Conservation (phyloP, 2,888 invertebrate genomes). For the Phengaris alcon region DNA sequence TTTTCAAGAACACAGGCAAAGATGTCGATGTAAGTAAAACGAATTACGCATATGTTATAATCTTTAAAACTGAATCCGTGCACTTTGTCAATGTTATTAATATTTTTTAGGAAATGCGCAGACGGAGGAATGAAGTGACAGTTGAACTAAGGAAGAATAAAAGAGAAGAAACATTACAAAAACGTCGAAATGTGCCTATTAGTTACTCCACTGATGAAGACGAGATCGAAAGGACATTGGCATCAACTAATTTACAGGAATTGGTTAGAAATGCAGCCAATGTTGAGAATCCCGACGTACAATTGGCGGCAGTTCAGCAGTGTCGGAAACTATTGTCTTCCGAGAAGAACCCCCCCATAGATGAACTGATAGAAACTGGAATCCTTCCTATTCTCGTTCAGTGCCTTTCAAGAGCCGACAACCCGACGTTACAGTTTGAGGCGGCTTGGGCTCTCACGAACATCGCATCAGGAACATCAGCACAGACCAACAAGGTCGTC, state of each 20-base stretch:
- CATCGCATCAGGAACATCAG: constrained; percentile 96
- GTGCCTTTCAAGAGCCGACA: constrained; percentile 92
- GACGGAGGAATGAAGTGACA: constrained; percentile 96
- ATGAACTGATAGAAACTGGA: constrained; percentile 94
- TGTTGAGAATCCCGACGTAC: constrained; percentile 87
- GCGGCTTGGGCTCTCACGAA: constrained; percentile 99
- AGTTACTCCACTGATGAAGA: constrained; percentile 91
- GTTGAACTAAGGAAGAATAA: constrained; percentile 98
- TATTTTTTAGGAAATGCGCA: constrained; percentile 92
- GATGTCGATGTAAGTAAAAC: constrained; percentile 95
- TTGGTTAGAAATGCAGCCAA: constrained; percentile 93
- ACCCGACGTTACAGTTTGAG: constrained; percentile 95
- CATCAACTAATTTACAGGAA: constrained; percentile 86
- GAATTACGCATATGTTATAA: constrained; percentile 27
- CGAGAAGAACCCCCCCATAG: constrained; percentile 98
- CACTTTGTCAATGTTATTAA: constrained; percentile 27
- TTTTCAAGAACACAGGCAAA: constrained; percentile 99
- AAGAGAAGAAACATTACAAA: constrained; percentile 96
- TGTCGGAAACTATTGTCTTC: constrained; percentile 97
- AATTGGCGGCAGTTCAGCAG: constrained; percentile 95
- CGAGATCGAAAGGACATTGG: constrained; percentile 84
- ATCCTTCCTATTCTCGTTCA: constrained; percentile 96
- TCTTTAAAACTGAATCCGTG: neutral
- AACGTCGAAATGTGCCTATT: constrained; percentile 96
- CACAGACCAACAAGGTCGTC: constrained; percentile 94